phyloP scores from a whole-genome alignment of 2,888 invertebrate genomes.

The Achlya flavicornis region DNA sequence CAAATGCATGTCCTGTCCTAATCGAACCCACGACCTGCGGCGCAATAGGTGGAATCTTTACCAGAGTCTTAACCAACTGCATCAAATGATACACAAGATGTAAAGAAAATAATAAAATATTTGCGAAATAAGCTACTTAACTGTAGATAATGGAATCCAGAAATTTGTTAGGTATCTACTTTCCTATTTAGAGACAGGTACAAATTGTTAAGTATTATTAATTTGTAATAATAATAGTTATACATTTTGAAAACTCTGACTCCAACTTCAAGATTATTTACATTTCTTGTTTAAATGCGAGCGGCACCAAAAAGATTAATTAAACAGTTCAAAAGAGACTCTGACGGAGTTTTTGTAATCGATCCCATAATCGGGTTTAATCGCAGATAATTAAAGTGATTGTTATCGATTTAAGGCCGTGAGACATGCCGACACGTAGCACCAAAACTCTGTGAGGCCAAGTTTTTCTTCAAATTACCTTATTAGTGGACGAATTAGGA shows the following conservation, averaged over 20 bases:
- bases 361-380: constrained; percentile 49
- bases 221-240: too few relatives aligned
- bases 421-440: constrained; percentile 40
- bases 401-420: constrained; percentile 44
- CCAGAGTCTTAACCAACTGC: too few relatives aligned
- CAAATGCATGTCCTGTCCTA: too few relatives aligned
- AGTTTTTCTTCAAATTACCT: constrained; percentile 14
- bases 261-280: background rate
- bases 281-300: background rate
- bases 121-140: too few relatives aligned
- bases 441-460: constrained; percentile 41
- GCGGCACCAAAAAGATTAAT: constrained; percentile 33
- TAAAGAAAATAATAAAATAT: too few relatives aligned
- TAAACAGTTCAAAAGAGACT: constrained; percentile 38
- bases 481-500: constrained; percentile 12
- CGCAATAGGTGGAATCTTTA: too few relatives aligned
- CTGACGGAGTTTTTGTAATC: constrained; percentile 36
- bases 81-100: too few relatives aligned
- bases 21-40: too few relatives aligned
- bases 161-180: too few relatives aligned
- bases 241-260: background rate
- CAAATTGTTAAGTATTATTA: too few relatives aligned
- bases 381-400: constrained; percentile 50
- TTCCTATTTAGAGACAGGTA: too few relatives aligned
- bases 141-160: too few relatives aligned